Conservation (phyloP, 2,797 vertebrate genomes). For the Propithecus perrieri region DNA sequence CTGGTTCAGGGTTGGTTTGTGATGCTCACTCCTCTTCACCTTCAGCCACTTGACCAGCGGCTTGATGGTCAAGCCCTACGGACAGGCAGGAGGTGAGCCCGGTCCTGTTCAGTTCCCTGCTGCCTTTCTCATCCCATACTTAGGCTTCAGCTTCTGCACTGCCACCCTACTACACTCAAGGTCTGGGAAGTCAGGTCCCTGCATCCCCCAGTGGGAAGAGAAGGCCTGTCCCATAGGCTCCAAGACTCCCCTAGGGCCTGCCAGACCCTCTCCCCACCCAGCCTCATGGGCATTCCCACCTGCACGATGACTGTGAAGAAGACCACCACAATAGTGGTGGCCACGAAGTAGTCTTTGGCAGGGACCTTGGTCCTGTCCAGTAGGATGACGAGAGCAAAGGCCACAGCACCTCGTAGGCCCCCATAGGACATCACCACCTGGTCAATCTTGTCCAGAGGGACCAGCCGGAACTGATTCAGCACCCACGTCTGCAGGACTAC, state of each 20-base stretch:
- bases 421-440: constrained; percentile 99
- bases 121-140: neutral
- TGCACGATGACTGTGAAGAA: constrained; percentile 99
- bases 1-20: constrained; percentile 96
- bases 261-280: constrained; percentile 44
- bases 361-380: constrained; percentile 91
- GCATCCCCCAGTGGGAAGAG: neutral
- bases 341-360: constrained; percentile 97
- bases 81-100: constrained; percentile 69
- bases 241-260: constrained; percentile 40
- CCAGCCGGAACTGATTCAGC: constrained; percentile 94
- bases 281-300: constrained; percentile 83
- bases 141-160: neutral
- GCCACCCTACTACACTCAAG: neutral
- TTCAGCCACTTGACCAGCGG: constrained; percentile 97
- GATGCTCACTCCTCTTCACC: constrained; percentile 94
- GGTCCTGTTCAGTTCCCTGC: neutral
- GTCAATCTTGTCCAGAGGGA: constrained; percentile 95
- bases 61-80: constrained; percentile 97
- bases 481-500: constrained; percentile 95
- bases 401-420: constrained; percentile 95
- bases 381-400: constrained; percentile 95
- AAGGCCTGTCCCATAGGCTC: neutral
- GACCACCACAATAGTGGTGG: constrained; percentile 95
- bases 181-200: constrained; percentile 21